phyloP scores from a whole-genome alignment of 92 coral and sea anemone genomes.

The Porites divaricata region DNA sequence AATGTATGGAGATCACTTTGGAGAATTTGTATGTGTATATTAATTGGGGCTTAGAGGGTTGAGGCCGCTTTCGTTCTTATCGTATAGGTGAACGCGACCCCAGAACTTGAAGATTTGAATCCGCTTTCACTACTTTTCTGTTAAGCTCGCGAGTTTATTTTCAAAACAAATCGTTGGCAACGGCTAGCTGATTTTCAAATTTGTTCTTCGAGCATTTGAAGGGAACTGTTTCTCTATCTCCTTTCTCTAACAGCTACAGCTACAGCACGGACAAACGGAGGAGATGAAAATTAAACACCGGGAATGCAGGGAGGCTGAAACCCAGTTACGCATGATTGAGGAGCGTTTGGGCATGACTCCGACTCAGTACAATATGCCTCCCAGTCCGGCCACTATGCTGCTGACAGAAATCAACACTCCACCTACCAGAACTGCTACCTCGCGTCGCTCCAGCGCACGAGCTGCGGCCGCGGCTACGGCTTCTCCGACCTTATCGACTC shows the following conservation, averaged over 20 bases:
- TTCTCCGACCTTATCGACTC: conserved; percentile 50
- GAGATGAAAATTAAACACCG: conserved; percentile 93
- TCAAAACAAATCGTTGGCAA: no score
- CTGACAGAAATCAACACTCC: conserved; percentile 90
- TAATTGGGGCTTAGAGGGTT: no score
- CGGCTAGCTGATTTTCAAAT: no score
- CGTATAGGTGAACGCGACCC: no score
- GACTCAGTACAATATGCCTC: conserved; percentile 98
- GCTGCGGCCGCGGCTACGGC: conserved; percentile 56
- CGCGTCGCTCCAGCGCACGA: conserved; percentile 67
- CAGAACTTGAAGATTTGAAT: no score
- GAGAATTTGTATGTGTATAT: no score
- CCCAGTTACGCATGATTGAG: conserved; percentile 92
- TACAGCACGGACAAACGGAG: conserved; percentile 91
- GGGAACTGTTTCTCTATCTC: neutral
- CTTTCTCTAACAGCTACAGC: conserved; percentile 64
- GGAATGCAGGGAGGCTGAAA: conserved; percentile 98
- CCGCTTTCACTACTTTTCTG: no score
- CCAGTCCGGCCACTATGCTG: conserved; percentile 97
- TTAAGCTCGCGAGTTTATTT: no score
- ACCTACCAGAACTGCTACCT: conserved; percentile 69
- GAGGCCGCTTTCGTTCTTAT: no score
- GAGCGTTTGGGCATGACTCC: conserved; percentile 99
- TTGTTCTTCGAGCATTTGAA: neutral
- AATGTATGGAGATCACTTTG: no score